These are phyloP conservation scores for Meganola albula DNA, from an alignment of 2,888 invertebrate species.

Conservation along the genomic window DNA sequence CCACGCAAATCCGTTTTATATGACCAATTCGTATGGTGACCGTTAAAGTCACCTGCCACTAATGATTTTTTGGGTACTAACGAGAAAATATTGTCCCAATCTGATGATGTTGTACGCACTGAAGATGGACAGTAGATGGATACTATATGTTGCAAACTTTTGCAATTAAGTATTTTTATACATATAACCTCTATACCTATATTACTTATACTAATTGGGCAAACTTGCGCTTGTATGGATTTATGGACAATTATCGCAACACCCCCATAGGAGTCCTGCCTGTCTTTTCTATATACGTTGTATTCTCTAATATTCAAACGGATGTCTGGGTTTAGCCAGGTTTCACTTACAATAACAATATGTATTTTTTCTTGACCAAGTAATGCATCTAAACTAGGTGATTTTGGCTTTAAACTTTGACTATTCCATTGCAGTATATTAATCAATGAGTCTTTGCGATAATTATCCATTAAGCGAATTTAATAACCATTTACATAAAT, in stretches of 20 bases:
- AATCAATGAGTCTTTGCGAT: not conserved
- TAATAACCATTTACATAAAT: too few species aligned
- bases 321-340: not conserved
- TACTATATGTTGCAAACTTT: not conserved
- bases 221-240: not conserved
- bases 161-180: slow-evolving; percentile 1
- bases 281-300: not conserved
- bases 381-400: not conserved
- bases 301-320: not conserved
- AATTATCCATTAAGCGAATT: not conserved
- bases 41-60: slow-evolving; percentile 2
- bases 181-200: not conserved
- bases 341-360: slow-evolving; percentile 1
- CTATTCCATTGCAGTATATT: slow-evolving; percentile 5
- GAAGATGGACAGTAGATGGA: slow-evolving; percentile 1
- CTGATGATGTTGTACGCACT: not conserved
- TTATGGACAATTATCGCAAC: not conserved
- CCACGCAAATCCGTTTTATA: not conserved
- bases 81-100: slow-evolving; percentile 3
- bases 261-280: not conserved
- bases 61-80: not conserved
- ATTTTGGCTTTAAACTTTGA: slow-evolving; percentile 2
- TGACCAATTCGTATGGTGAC: not conserved
- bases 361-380: slow-evolving; percentile 2
- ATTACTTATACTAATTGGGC: not conserved